phyloP scores from a whole-genome alignment of 2,888 invertebrate species.

The Deilephila elpenor region DNA sequence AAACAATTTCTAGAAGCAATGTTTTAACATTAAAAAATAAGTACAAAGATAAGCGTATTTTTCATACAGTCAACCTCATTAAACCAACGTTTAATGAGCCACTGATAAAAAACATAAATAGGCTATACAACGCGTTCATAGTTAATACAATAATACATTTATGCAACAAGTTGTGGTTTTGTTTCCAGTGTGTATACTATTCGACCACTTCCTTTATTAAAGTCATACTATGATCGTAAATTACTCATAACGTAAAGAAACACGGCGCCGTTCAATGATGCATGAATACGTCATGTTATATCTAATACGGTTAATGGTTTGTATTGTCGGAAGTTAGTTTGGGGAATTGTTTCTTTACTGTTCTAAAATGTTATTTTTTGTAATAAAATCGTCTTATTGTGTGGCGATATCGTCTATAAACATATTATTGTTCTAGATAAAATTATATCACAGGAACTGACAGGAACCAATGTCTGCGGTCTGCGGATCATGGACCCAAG shows the following conservation, averaged over 20 bases:
- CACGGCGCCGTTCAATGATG: conserved; percentile 9
- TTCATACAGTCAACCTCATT: no score
- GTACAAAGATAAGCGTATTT: no score
- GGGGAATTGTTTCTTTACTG: neutral
- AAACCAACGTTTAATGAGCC: neutral
- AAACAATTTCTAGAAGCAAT: no score
- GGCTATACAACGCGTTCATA: no score
- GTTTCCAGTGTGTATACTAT: conserved; percentile 2
- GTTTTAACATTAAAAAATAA: no score
- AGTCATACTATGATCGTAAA: conserved; percentile 9
- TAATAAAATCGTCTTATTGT: neutral
- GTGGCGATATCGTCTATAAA: no score
- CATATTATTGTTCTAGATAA: no score
- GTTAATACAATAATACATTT: neutral
- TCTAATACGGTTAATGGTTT: neutral
- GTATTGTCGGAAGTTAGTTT: neutral
- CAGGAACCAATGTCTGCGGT: no score
- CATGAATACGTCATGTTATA: conserved; percentile 26
- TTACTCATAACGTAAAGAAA: conserved; percentile 23
- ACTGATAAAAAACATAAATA: neutral
- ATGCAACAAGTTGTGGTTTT: neutral
- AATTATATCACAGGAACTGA: no score
- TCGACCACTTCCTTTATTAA: conserved; percentile 23
- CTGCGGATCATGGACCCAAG: no score
- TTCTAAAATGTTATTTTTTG: neutral